Evolutionary conservation across 2,888 invertebrate genomes (phyloP).

Genomic region (Aleiodes testaceus): DNA sequence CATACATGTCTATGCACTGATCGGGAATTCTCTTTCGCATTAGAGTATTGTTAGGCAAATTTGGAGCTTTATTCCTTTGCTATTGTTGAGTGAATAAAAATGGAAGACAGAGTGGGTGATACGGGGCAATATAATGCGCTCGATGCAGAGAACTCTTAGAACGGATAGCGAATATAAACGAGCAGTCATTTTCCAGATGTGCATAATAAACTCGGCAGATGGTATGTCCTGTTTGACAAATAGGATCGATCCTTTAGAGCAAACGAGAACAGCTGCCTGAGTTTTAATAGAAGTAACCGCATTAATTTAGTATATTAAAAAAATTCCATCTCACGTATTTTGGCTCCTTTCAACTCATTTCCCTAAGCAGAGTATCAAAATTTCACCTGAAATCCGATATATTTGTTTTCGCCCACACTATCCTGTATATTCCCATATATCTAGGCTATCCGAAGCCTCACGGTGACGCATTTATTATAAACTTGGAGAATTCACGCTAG

Average conservation of each 20-base stretch:
- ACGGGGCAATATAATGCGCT: slow-evolving; percentile 8
- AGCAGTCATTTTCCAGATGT: slow-evolving; percentile 15
- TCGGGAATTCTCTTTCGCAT: no score
- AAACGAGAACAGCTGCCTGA: not conserved
- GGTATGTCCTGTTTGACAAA: slow-evolving; percentile 5
- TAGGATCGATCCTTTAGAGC: not conserved
- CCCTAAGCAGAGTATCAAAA: not conserved
- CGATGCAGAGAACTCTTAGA: slow-evolving; percentile 4
- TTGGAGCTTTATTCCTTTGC: no score
- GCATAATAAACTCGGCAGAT: slow-evolving; percentile 12
- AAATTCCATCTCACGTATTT: not conserved
- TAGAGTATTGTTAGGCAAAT: no score
- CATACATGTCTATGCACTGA: no score
- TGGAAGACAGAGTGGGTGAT: slow-evolving; percentile 13
- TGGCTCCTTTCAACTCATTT: not conserved
- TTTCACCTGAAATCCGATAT: no score
- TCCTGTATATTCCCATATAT: no score
- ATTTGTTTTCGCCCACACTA: no score
- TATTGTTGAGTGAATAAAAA: not conserved
- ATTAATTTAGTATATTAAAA: not conserved
- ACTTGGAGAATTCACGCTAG: not conserved
- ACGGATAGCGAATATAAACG: slow-evolving; percentile 13
- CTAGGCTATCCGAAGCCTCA: not conserved
- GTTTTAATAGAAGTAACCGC: not conserved
- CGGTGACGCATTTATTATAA: slow-evolving; percentile 1